Evolutionary conservation across 2,113 vertebrate genomes (phyloP).

Genomic region (Siniperca chuatsi): DNA sequence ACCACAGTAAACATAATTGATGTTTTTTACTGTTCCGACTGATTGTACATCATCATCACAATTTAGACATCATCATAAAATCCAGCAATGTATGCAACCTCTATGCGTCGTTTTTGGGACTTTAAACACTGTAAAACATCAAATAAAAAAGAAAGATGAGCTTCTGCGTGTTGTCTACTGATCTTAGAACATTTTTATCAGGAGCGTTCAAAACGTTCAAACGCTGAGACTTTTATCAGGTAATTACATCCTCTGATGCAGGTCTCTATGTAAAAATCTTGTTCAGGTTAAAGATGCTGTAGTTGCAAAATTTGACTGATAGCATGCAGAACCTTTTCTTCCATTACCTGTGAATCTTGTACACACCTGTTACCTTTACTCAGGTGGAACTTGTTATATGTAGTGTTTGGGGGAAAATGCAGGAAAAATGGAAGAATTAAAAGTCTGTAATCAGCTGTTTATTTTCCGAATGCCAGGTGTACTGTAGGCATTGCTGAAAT

Average conservation of each 20-base stretch:
- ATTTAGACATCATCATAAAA: neutral
- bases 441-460: neutral
- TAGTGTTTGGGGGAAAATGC: neutral
- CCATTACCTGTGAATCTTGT: neutral
- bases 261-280: neutral
- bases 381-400: neutral
- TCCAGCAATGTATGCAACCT: neutral
- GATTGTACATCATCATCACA: neutral
- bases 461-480: neutral
- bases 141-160: neutral
- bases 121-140: neutral
- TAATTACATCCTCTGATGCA: neutral
- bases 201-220: neutral
- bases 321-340: neutral
- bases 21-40: neutral
- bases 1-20: neutral
- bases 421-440: neutral
- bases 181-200: neutral
- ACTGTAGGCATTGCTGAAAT: neutral
- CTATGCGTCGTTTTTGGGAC: neutral
- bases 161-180: neutral
- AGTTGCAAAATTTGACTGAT: neutral
- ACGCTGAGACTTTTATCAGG: neutral
- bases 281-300: neutral
- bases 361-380: neutral